Percentiles rank a stretch among this genome's conserved stretches.
These are phyloP conservation scores for Theropithecus gelada DNA, from an alignment of 2,113 vertebrate species.

Conservation along the genomic window DNA sequence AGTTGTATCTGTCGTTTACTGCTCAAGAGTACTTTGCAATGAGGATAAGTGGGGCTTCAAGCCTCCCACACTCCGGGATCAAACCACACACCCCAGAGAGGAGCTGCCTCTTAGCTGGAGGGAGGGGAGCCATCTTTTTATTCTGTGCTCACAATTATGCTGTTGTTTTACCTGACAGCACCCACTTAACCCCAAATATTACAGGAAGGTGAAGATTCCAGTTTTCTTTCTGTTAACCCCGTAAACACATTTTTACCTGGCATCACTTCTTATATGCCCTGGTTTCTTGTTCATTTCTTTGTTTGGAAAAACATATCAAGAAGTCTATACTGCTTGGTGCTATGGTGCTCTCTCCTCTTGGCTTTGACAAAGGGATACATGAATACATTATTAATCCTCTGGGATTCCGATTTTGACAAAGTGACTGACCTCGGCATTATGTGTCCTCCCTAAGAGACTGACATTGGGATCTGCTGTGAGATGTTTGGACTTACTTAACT, in stretches of 20 bases:
- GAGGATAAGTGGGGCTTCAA: background rate
- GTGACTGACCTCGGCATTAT: background rate
- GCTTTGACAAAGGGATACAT: background rate
- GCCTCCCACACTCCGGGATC: background rate
- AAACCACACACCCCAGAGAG: rapidly evolving
- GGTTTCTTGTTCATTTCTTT: slow-evolving; percentile 2
- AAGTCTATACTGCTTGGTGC: background rate
- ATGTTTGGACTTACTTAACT: background rate
- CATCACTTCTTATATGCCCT: background rate
- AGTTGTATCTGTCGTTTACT: background rate
- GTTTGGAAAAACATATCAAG: background rate
- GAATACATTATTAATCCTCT: slow-evolving; percentile 22
- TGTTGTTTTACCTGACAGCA: background rate
- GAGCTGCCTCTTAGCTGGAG: background rate
- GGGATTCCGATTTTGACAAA: background rate
- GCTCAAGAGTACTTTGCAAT: background rate
- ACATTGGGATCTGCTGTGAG: background rate
- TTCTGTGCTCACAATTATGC: background rate
- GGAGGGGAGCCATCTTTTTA: background rate
- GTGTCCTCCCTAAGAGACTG: background rate
- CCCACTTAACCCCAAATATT: background rate
- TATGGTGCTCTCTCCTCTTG: background rate
- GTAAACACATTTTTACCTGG: background rate
- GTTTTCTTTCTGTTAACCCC: background rate
- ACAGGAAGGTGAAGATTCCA: background rate